Evolutionary conservation across 2,888 invertebrate genomes (phyloP).

Genomic region (Metacarcinus magister): DNA sequence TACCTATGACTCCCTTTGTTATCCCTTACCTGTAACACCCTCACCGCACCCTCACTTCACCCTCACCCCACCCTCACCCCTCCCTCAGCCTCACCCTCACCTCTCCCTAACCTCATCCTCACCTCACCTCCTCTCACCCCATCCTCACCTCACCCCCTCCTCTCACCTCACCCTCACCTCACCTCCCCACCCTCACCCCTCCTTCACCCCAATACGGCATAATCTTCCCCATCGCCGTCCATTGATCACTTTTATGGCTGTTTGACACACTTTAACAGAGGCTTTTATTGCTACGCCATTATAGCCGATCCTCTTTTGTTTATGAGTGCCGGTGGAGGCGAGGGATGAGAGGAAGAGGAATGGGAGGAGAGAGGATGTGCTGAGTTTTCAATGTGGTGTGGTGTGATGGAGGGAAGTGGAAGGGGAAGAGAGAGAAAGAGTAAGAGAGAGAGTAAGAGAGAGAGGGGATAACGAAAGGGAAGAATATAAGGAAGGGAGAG

Average conservation of each 20-base stretch:
- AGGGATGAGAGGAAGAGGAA: neutral
- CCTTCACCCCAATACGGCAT: neutral
- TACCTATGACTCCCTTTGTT: neutral
- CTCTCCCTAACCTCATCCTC: neutral
- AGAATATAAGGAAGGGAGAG: neutral
- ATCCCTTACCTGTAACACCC: neutral
- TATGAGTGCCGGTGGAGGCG: neutral
- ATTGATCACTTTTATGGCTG: conserved; percentile 41
- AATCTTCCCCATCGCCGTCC: neutral
- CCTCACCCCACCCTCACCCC: neutral
- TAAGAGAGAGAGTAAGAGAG: neutral
- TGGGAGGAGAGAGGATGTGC: neutral
- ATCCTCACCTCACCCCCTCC: neutral
- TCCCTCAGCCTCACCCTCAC: neutral
- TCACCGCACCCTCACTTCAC: too few species aligned
- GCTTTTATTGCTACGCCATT: conserved; percentile 17
- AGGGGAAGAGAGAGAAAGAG: neutral
- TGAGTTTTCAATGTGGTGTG: too few species aligned
- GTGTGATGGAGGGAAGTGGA: neutral
- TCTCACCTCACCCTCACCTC: neutral
- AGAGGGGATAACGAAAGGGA: neutral
- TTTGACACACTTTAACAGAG: conserved; percentile 37
- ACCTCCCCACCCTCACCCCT: neutral
- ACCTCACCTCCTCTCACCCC: too few species aligned
- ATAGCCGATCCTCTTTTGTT: conserved; percentile 23